A percentile compares a stretch with the other conserved stretches of the same genome.
Conservation (phyloP, 30 jellyfish, hydroid and myxozoan species). For the Aurelia sp. region DNA sequence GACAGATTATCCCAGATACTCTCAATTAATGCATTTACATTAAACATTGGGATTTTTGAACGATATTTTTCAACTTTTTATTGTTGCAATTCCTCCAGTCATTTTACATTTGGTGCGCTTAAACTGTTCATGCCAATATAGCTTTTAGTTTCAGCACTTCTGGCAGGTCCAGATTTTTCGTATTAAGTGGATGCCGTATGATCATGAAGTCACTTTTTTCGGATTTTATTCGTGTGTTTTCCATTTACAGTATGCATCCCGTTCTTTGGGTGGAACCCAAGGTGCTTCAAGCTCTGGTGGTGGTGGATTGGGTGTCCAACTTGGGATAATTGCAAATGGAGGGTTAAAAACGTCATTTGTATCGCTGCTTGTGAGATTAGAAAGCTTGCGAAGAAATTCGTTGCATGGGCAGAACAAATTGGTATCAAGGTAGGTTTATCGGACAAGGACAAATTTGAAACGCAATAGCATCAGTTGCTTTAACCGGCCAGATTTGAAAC, state of each 20-base stretch:
- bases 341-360: conserved; percentile 41
- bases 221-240: neutral
- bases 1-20: too few species aligned
- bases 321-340: conserved; percentile 56
- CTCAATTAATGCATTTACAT: too few species aligned
- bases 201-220: too few species aligned
- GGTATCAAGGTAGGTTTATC: conserved; percentile 29
- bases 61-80: too few species aligned
- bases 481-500: neutral
- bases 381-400: conserved; percentile 29
- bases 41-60: too few species aligned
- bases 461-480: neutral
- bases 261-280: conserved; percentile 36
- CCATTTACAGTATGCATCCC: conserved; percentile 40
- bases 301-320: conserved; percentile 62
- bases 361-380: conserved; percentile 60
- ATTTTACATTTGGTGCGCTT: too few species aligned
- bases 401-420: conserved; percentile 42
- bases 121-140: too few species aligned
- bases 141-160: too few species aligned
- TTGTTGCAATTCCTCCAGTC: too few species aligned
- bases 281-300: conserved; percentile 44
- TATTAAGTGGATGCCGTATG: too few species aligned
- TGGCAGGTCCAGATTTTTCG: too few species aligned
- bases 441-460: neutral